phyloP scores from a whole-genome alignment of 2,797 vertebrate species.

The Oreochromis grahami region DNA sequence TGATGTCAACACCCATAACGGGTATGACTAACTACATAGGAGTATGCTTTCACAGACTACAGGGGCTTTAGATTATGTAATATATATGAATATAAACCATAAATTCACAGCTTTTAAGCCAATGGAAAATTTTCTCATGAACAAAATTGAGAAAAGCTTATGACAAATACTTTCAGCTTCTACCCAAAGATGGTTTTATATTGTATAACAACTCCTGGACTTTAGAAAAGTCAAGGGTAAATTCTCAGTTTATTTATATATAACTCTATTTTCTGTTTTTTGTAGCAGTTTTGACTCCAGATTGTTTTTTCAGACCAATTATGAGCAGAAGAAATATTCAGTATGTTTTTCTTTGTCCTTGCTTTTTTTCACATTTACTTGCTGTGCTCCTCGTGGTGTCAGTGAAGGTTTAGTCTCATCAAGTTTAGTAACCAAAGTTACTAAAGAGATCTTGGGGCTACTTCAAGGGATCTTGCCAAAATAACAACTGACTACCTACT shows the following conservation, averaged over 20 bases:
- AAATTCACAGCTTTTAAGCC: background rate
- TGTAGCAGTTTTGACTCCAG: constrained; percentile 11
- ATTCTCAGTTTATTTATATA: constrained; percentile 46
- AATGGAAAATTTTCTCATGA: background rate
- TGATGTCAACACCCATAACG: background rate
- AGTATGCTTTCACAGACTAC: background rate
- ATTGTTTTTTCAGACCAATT: constrained; percentile 24
- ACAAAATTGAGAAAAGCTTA: background rate
- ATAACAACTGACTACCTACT: constrained; percentile 57
- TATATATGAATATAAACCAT: background rate
- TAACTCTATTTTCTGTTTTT: constrained; percentile 6
- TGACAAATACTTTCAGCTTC: background rate
- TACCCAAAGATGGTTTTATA: constrained; percentile 32
- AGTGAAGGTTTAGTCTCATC: constrained; percentile 12
- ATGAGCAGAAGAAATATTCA: constrained; percentile 12
- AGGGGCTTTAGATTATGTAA: background rate
- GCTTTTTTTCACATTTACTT: constrained; percentile 26
- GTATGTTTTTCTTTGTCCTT: background rate
- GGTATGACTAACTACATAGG: background rate
- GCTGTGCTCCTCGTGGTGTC: constrained; percentile 9
- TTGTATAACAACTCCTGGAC: constrained; percentile 3
- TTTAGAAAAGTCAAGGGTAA: constrained; percentile 4
- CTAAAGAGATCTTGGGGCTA: background rate
- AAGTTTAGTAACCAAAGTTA: background rate
- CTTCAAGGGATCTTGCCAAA: constrained; percentile 42